A percentile compares a stretch with the other conserved stretches of the same genome.
Evolutionary conservation across 2,888 invertebrate genomes (phyloP).

Genomic region (Diachrysia chrysitis): DNA sequence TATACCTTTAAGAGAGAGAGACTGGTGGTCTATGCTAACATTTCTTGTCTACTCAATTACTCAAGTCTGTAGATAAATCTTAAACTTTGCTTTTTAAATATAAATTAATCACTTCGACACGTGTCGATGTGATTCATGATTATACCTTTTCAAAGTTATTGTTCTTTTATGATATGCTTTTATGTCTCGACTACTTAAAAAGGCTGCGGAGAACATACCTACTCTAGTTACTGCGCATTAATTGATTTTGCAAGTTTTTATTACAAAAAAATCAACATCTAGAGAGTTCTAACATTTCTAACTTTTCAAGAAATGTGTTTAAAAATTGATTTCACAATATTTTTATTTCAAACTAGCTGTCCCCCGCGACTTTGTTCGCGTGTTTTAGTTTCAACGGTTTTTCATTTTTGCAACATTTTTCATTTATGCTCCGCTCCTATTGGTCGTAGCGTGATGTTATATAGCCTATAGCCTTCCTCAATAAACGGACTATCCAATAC

Average conservation of each 20-base stretch:
- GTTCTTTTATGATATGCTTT: neutral
- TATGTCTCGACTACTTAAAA: neutral
- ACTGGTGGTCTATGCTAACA: too few relatives aligned
- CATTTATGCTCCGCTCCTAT: too few relatives aligned
- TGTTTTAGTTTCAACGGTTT: too few relatives aligned
- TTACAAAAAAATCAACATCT: neutral
- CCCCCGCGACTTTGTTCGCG: too few relatives aligned
- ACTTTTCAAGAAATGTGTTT: neutral
- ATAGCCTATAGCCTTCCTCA: too few relatives aligned
- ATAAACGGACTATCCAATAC: too few relatives aligned
- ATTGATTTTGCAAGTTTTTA: neutral
- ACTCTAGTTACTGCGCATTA: neutral
- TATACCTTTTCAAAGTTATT: neutral
- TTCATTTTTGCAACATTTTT: too few relatives aligned
- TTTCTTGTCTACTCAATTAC: constrained; percentile 18
- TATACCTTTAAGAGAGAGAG: too few relatives aligned
- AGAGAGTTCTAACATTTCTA: neutral
- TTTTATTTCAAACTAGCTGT: too few relatives aligned
- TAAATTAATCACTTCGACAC: neutral
- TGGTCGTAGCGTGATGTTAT: too few relatives aligned
- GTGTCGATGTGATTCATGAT: neutral
- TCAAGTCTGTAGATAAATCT: constrained; percentile 1
- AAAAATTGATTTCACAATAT: neutral
- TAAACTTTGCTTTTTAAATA: neutral
- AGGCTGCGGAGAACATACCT: too few relatives aligned